Base-by-base conservation (phyloP, 2,113 vertebrate genomes). In the Morone saxatilis region DNA sequence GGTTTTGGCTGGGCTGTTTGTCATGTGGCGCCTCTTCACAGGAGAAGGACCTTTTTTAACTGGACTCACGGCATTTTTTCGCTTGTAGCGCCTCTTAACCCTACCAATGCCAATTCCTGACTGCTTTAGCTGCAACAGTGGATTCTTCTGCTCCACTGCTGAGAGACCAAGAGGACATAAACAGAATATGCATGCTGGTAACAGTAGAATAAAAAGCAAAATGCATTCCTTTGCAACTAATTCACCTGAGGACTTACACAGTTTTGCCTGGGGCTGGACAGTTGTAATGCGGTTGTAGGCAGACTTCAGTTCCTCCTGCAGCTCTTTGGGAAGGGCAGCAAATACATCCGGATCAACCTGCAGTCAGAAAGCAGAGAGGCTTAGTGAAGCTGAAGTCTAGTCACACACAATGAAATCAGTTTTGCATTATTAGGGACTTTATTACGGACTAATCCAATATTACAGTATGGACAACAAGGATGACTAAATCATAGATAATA, bases 311-410 rank as follows among this genome's bases (percentile, higher is more conserved):
- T 99, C 98, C 59, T 96, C 97, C 76, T 99, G 98, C 79, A 99
- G 94, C 88, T 99, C 98, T 88, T 93, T 94, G 76, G 98, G 98
- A 65, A 99, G 95, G 0, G 97, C 98, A 59, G 97, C 97, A 90
- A 99, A 99, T 78, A 99, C 98, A 5, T 99, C 98, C 0, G 98
- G 98, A 88, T 99, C 98, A 77, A 99, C 98, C 98, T 99, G 80
- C 20, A 61, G 56, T 59, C 65, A 76, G 25, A 81, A 22, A 88
- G 17, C 4, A 0, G 14, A 68, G 59, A 36, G 63, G 73, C 9
- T 3, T 43, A 65, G 51, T 13, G 22, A 80, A 76, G 8, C 38
- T 9, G 6, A 73, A 13, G 4, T 61, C 45, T 53, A 16, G 10
- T 40, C 40, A 41, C 47, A 61, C 41, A 38, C 22, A 43, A 41